phyloP scores from a whole-genome alignment of 2,797 vertebrate species.

The Cyclura pinguis region DNA sequence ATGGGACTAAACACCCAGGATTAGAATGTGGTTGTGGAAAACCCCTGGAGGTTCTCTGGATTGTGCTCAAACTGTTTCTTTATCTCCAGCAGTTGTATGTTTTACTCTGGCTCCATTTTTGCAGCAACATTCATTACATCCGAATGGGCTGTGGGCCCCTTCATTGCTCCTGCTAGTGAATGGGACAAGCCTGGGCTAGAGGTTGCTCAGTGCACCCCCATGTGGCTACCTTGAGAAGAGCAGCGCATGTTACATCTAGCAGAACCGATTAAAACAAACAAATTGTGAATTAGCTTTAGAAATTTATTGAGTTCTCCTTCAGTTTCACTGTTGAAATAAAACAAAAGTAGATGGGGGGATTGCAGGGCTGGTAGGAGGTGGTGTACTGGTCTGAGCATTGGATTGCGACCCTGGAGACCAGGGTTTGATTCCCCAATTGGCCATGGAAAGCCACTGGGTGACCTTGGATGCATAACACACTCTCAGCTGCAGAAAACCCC shows the following conservation, averaged over 20 bases:
- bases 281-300: not conserved
- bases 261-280: not conserved
- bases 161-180: not conserved
- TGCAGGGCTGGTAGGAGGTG: not conserved
- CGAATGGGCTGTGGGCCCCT: no score
- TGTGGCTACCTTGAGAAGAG: slow-evolving; percentile 25
- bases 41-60: not conserved
- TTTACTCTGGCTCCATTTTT: not conserved
- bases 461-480: no score
- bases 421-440: no score
- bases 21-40: not conserved
- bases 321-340: not conserved
- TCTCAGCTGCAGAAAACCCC: no score
- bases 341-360: not conserved
- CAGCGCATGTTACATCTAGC: not conserved
- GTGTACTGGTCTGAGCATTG: no score
- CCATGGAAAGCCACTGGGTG: no score
- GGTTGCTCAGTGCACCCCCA: slow-evolving; percentile 27
- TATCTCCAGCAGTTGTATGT: not conserved
- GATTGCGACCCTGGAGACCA: no score
- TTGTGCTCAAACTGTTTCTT: not conserved
- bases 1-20: not conserved
- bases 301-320: not conserved
- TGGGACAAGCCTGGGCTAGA: not conserved
- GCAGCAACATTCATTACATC: not conserved